Conservation (phyloP, 2,113 vertebrate genomes). For the Onychostruthus taczanowskii region DNA sequence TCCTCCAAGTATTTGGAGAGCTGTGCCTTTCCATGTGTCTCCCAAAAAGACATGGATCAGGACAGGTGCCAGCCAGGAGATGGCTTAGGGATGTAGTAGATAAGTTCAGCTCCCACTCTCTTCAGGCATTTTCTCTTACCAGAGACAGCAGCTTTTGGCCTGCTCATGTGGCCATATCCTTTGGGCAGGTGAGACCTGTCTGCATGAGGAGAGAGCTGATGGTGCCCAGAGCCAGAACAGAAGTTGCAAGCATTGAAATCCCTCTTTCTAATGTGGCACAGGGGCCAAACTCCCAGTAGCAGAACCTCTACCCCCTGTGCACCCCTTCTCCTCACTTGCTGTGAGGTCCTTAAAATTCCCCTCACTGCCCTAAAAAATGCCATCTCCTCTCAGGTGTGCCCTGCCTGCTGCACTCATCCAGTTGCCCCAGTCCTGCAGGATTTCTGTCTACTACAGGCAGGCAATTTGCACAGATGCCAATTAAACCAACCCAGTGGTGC, state of each 20-base stretch:
- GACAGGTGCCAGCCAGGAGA: neutral
- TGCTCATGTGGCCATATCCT: accelerated
- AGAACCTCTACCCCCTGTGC: neutral
- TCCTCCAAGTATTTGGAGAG: neutral
- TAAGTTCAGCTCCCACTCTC: neutral
- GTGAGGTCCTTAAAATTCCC: neutral
- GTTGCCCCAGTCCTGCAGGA: neutral
- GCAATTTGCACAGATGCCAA: neutral
- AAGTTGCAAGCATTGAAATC: neutral
- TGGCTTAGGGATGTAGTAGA: accelerated
- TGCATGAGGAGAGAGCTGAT: neutral
- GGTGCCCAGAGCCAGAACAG: neutral
- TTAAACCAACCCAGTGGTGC: neutral
- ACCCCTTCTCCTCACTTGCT: accelerated
- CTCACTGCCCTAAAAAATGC: neutral
- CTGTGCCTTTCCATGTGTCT: neutral
- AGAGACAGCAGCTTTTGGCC: neutral
- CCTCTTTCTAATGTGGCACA: neutral
- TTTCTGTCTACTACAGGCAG: neutral
- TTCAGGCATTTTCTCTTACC: neutral
- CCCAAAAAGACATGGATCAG: accelerated
- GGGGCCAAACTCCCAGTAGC: neutral
- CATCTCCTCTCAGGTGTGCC: neutral
- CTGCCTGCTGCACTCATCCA: neutral
- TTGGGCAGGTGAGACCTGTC: neutral